Conservation (phyloP, 2,113 vertebrate genomes). For the Sander lucioperca region DNA sequence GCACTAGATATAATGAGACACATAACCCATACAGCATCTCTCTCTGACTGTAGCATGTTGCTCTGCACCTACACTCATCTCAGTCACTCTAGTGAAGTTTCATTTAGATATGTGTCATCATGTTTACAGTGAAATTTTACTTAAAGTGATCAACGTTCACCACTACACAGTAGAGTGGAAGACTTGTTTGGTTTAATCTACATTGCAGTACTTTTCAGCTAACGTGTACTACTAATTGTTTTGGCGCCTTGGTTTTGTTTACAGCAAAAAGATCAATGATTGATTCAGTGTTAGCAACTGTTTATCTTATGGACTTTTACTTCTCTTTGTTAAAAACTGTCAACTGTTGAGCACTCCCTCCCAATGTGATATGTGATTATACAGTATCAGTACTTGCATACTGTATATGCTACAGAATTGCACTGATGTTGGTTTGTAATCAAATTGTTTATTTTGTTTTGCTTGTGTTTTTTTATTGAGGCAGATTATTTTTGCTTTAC, state of each 20-base stretch:
- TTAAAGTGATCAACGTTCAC: constrained; percentile 16
- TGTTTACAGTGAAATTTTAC: constrained; percentile 49
- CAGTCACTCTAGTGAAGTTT: constrained; percentile 31
- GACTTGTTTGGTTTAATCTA: constrained; percentile 40
- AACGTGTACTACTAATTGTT: constrained; percentile 61
- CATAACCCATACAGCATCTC: constrained; percentile 37
- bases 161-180: constrained; percentile 10
- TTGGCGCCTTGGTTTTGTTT: constrained; percentile 64
- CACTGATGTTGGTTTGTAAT: constrained; percentile 68
- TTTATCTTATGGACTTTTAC: constrained; percentile 59
- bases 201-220: constrained; percentile 39
- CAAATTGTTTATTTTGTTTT: constrained; percentile 43
- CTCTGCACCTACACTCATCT: constrained; percentile 56
- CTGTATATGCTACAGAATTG: constrained; percentile 54
- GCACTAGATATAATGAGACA: constrained; percentile 65
- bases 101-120: constrained; percentile 24
- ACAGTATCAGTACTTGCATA: constrained; percentile 44
- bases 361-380: constrained; percentile 55
- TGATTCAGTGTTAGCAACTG: constrained; percentile 50
- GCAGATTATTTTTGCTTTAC: constrained; percentile 28
- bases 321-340: constrained; percentile 54
- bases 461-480: constrained; percentile 33
- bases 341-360: constrained; percentile 60
- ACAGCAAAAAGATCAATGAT: constrained; percentile 56
- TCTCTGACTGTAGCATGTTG: constrained; percentile 65